Percentiles rank a stretch among this genome's conserved stretches.
phyloP scores from a whole-genome alignment of 2,797 vertebrate genomes.

The Gobionotothen gibberifrons region DNA sequence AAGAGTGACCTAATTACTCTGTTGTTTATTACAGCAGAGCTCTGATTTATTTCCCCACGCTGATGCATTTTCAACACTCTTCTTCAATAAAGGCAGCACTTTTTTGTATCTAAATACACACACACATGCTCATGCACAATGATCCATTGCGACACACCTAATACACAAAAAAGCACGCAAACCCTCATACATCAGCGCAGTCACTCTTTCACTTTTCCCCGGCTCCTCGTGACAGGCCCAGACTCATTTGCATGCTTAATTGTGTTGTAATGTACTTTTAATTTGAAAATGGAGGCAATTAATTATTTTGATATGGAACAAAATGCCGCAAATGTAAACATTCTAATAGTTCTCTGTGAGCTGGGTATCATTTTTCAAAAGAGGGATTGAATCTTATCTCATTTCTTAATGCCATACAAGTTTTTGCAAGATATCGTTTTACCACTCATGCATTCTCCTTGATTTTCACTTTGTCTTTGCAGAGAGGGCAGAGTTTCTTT shows the following conservation, averaged over 20 bases:
- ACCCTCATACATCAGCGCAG: slow-evolving; percentile 74
- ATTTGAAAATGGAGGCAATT: slow-evolving; percentile 88
- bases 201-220: slow-evolving; percentile 75
- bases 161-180: slow-evolving; percentile 66
- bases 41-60: slow-evolving; percentile 75
- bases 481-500: slow-evolving; percentile 71
- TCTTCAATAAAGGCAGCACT: slow-evolving; percentile 56
- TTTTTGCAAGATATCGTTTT: slow-evolving; percentile 56
- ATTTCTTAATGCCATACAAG: slow-evolving; percentile 72
- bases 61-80: slow-evolving; percentile 75
- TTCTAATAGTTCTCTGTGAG: slow-evolving; percentile 85
- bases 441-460: slow-evolving; percentile 77
- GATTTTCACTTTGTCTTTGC: slow-evolving; percentile 79
- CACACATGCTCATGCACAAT: slow-evolving; percentile 56
- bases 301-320: slow-evolving; percentile 87
- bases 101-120: slow-evolving; percentile 54
- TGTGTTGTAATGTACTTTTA: slow-evolving; percentile 89
- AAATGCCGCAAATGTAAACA: slow-evolving; percentile 88
- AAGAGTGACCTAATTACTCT: slow-evolving; percentile 76
- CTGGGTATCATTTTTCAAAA: slow-evolving; percentile 84
- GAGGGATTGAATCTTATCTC: slow-evolving; percentile 81
- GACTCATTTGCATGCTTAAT: slow-evolving; percentile 88
- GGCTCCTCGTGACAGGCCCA: slow-evolving; percentile 76
- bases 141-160: slow-evolving; percentile 71
- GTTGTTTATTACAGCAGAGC: slow-evolving; percentile 74